Base-by-base conservation (phyloP, 2,797 vertebrate genomes). In the Hemitrygon akajei region DNA sequence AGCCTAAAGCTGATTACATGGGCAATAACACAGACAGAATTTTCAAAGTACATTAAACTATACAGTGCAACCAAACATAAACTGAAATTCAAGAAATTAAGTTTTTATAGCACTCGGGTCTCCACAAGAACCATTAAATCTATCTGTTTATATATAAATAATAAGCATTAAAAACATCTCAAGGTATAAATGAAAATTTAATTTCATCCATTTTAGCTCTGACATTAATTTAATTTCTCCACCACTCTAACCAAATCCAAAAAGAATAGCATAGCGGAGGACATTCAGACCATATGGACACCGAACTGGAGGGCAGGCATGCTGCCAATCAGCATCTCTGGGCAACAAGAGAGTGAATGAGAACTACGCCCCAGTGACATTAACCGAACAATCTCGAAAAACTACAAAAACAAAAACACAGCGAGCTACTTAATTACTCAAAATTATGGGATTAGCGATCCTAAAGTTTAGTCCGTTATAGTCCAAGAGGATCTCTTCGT, bases 361-460 rank as follows among this genome's bases (percentile, higher is more conserved):
- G 71, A 93, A 93, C 69, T 58, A 93, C 71, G 71, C 76, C 71
- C 37, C 91, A 93, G 14, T 75, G 69, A 76, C 91, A 93, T 75
- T 76, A 71, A 40, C 7, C 22, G 6, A 93, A 75, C 91, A 76
- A 73, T 76, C 20, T 92, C 89, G 27, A 34, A 92, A 92, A 75
- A 47, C 63, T 47, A 40, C 69, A 92, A 73, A 34, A 66, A 66
- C 34, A 92, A 37, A 34, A 92, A 92, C 69, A 92, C 63, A 91
- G 60, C 69, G 87, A 91, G 87, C 87, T n/a, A n/a, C 91, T 40
- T 76, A 93, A 93, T 93, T 76, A 93, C 71, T 71, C 56, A 93
- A 47, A 73, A 71, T 93, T 93, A 73, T 71, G 89, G 7, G 37
- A 92, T 92, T 92, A 92, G 66, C 22, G 40, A 66, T 73, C 69